Percentiles rank a stretch among this genome's conserved stretches.
Conservation (phyloP, 2,888 invertebrate genomes). For the Listrodromus nycthemerus region DNA sequence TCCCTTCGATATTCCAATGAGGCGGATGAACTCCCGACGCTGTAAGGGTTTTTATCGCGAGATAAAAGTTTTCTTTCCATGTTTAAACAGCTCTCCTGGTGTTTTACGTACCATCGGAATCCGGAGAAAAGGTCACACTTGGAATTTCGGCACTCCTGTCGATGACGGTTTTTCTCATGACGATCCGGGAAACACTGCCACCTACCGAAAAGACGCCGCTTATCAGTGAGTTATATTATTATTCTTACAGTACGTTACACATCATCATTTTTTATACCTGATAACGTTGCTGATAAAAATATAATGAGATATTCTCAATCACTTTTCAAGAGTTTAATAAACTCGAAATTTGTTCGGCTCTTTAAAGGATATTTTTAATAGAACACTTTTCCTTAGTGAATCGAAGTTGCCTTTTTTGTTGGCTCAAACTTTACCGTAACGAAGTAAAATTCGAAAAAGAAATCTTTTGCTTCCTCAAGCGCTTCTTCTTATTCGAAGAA, state of each 20-base stretch:
- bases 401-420: too few relatives aligned
- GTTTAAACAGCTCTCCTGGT: slow-evolving; percentile 89
- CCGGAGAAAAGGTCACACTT: slow-evolving; percentile 94
- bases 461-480: too few relatives aligned
- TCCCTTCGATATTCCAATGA: slow-evolving; percentile 3
- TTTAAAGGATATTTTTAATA: not conserved
- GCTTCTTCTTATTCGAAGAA: too few relatives aligned
- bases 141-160: slow-evolving; percentile 95
- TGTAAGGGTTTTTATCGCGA: not conserved
- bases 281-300: not conserved
- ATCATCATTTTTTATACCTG: not conserved
- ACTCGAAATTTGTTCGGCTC: not conserved
- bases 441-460: too few relatives aligned
- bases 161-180: slow-evolving; percentile 95
- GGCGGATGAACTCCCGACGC: not conserved
- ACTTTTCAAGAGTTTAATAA: too few relatives aligned
- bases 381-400: not conserved
- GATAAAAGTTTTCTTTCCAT: slow-evolving; percentile 57
- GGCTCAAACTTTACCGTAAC: too few relatives aligned
- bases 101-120: slow-evolving; percentile 95
- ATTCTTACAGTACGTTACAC: not conserved
- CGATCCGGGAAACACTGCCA: slow-evolving; percentile 93
- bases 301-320: not conserved
- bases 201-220: slow-evolving; percentile 95
- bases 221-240: slow-evolving; percentile 88